Percentiles rank a stretch among this genome's conserved stretches.
These are phyloP conservation scores for Drosophila sucinea DNA, from an alignment of 1,140 invertebrate species.

Conservation along the genomic window DNA sequence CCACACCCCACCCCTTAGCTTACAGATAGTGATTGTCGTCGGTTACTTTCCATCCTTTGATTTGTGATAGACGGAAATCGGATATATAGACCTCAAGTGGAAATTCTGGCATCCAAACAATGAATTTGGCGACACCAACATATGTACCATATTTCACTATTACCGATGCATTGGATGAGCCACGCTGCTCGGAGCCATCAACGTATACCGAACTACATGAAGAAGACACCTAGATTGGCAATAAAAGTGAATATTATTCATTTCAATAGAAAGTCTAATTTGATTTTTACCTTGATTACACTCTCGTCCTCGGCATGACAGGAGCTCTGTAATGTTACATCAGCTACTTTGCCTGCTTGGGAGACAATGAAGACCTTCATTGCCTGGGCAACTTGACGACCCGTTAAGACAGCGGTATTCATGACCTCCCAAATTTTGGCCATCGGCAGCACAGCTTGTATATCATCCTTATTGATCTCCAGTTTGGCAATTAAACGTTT, in stretches of 20 bases:
- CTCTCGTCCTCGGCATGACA: slow-evolving; percentile 98
- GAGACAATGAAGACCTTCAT: slow-evolving; percentile 98
- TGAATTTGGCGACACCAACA: slow-evolving; percentile 93
- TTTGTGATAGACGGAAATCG: slow-evolving; percentile 94
- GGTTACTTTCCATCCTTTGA: slow-evolving; percentile 95
- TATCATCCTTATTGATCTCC: slow-evolving; percentile 96
- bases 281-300: slow-evolving; percentile 92
- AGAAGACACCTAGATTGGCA: slow-evolving; percentile 90
- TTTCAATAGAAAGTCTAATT: too few species aligned
- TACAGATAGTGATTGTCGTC: slow-evolving; percentile 87
- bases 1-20: slow-evolving; percentile 13
- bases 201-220: slow-evolving; percentile 98
- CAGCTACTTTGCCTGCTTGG: slow-evolving; percentile 95
- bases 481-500: slow-evolving; percentile 91
- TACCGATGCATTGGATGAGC: slow-evolving; percentile 96
- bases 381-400: slow-evolving; percentile 95
- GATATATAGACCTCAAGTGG: slow-evolving; percentile 94
- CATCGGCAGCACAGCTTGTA: slow-evolving; percentile 96
- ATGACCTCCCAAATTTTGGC: slow-evolving; percentile 98
- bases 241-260: neutral
- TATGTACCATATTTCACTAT: slow-evolving; percentile 97
- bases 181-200: slow-evolving; percentile 97
- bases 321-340: slow-evolving; percentile 97
- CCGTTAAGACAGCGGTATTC: slow-evolving; percentile 97
- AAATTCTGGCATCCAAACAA: slow-evolving; percentile 98